These are phyloP conservation scores for Oligia latruncula DNA, from an alignment of 2,888 invertebrate species.

Conservation along the genomic window DNA sequence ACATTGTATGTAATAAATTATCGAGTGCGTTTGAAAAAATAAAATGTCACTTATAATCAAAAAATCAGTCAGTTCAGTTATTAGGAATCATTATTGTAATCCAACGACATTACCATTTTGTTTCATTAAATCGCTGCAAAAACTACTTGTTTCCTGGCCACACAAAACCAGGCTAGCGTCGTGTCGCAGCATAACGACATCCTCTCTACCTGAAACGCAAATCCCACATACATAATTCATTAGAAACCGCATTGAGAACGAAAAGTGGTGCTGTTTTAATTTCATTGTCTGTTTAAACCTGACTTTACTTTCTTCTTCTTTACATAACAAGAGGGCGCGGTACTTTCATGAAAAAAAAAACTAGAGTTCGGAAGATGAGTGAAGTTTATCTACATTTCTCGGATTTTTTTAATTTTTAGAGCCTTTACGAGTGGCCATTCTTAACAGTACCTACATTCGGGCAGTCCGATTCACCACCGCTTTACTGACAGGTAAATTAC, in stretches of 20 bases:
- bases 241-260: constrained; percentile 58
- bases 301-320: constrained; percentile 15
- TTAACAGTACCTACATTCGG: neutral
- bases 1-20: neutral
- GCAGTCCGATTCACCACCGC: too few relatives aligned
- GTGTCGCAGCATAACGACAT: constrained; percentile 64
- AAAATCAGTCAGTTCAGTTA: neutral
- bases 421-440: too few relatives aligned
- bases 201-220: constrained; percentile 64
- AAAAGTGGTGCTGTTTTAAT: constrained; percentile 60
- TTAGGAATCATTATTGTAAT: neutral
- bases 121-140: neutral
- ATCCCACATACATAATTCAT: constrained; percentile 69
- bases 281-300: constrained; percentile 42
- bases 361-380: neutral
- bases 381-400: neutral
- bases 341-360: neutral
- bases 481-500: neutral
- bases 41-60: neutral
- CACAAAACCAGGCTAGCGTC: constrained; percentile 51
- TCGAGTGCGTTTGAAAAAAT: neutral
- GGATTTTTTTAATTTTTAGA: neutral
- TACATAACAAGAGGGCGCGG: neutral
- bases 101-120: neutral
- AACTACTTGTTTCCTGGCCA: constrained; percentile 30